These are phyloP conservation scores for Eclectus roratus DNA, from an alignment of 2,113 vertebrate genomes.

Conservation along the genomic window DNA sequence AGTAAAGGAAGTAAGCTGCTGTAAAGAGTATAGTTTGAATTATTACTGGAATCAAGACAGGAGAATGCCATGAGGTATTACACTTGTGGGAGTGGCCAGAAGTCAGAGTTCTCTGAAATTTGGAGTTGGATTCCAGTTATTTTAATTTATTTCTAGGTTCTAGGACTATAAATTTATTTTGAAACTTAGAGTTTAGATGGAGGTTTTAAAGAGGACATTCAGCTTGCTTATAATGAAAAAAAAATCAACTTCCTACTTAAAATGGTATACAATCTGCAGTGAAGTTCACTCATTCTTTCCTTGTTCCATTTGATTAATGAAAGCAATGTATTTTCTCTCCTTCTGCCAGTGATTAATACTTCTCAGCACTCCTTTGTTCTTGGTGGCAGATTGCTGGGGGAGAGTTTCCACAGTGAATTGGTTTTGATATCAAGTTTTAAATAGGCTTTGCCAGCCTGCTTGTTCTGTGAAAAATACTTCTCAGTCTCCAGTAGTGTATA, in stretches of 20 bases:
- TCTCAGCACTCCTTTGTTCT: not conserved
- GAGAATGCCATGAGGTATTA: not conserved
- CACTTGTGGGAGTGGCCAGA: not conserved
- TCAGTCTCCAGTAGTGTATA: not conserved
- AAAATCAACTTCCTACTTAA: not conserved
- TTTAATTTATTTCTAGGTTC: not conserved
- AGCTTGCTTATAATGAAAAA: not conserved
- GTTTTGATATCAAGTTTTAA: not conserved
- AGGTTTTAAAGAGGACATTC: not conserved
- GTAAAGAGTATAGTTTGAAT: slow-evolving; percentile 23
- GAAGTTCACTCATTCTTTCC: not conserved
- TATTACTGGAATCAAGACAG: not conserved
- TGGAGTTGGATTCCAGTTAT: not conserved
- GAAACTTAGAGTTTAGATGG: not conserved
- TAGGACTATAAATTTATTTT: not conserved
- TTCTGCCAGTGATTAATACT: slow-evolving; percentile 33
- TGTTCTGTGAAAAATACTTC: not conserved
- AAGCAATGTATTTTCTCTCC: slow-evolving; percentile 8
- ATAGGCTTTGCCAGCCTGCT: not conserved
- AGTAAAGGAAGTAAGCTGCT: slow-evolving; percentile 10
- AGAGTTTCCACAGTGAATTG: not conserved
- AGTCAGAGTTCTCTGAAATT: slow-evolving; percentile 30
- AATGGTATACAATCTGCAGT: not conserved
- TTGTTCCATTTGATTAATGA: slow-evolving; percentile 37
- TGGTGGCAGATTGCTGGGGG: not conserved